Evolutionary conservation across 2,797 vertebrate genomes (phyloP), one percentile per base, ranked within the genome.

Genomic region (Sebastolobus alascanus): DNA sequence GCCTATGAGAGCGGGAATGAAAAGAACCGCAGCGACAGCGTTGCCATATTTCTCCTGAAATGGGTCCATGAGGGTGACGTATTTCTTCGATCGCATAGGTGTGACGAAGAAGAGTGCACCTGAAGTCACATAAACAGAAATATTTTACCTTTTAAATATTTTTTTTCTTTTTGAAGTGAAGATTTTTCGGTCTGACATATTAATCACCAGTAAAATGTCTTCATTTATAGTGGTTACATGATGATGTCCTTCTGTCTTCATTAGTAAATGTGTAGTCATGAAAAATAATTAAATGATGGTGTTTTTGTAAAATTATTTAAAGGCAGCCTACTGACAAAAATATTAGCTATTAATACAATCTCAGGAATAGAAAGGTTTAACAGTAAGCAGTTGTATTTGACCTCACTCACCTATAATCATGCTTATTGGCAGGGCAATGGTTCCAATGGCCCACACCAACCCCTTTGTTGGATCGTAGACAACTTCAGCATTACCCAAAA

Each of bases 21-120:
- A 94, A 22, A 96, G 84, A 27, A 96, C 50, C 3, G 90, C 90
- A 56, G 90, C 86, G 75, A 96, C 83, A 20, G 66, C 2, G 1
- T 93, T 93, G 55, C 96, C 95, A 0, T 96, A 96, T 54, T 79
- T 82, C 78, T 93, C 92, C 79, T 96, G 95, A 67, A 96, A 91
- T 0, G 95, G 95, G 61, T 96, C 96, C 95, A 96, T 96, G 75
- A 96, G 84, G 0, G 95, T 96, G 61, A 96, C 16, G 0, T 95
- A 96, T 33, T 94, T 94, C 77, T 94, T 96, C 8, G 76, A 73
- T 84, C 93, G 93, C 80, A 96, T 93, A 56, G 94, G 95, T 68
- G 92, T 93, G 69, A 93, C 86, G 38, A 96, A 95, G 87, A 96
- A 95, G 66, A 93, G 80, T 11, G 90, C 94, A 77, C 95, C 95